Evolutionary conservation across 2,113 vertebrate species (phyloP).

Genomic region (Poeciliopsis occidentalis): DNA sequence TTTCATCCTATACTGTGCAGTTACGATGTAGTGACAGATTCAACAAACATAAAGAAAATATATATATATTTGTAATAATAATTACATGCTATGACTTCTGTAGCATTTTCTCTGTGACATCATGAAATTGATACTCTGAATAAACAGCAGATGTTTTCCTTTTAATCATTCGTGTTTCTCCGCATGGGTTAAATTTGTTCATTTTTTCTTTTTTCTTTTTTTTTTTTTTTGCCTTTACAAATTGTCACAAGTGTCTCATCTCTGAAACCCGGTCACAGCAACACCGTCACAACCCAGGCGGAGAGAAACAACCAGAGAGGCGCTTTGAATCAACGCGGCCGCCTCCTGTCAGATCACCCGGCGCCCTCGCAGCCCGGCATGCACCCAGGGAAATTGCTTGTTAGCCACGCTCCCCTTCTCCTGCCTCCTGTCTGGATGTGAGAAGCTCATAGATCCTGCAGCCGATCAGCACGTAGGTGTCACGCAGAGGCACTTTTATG

Average conservation of each 20-base stretch:
- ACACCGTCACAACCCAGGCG: slow-evolving; percentile 12
- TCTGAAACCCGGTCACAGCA: neutral
- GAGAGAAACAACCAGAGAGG: slow-evolving; percentile 19
- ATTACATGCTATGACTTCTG: neutral
- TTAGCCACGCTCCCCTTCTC: neutral
- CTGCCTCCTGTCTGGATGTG: slow-evolving; percentile 11
- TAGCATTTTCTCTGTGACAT: neutral
- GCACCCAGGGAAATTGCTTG: slow-evolving; percentile 6
- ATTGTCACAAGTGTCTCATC: neutral
- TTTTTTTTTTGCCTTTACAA: neutral
- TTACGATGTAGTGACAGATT: no score
- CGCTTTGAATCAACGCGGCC: slow-evolving; percentile 9
- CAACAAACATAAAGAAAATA: no score
- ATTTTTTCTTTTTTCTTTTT: neutral
- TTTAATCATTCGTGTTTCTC: neutral
- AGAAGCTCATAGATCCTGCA: slow-evolving; percentile 45
- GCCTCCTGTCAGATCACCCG: slow-evolving; percentile 18
- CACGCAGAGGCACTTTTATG: slow-evolving; percentile 40
- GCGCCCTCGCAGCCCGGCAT: neutral
- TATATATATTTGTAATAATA: no score
- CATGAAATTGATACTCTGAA: neutral
- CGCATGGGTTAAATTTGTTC: neutral
- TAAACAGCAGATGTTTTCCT: neutral
- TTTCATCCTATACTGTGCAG: no score
- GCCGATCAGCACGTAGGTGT: slow-evolving; percentile 45